Evolutionary conservation across 1,140 invertebrate species (phyloP).

Genomic region (Calycopis cecrops): DNA sequence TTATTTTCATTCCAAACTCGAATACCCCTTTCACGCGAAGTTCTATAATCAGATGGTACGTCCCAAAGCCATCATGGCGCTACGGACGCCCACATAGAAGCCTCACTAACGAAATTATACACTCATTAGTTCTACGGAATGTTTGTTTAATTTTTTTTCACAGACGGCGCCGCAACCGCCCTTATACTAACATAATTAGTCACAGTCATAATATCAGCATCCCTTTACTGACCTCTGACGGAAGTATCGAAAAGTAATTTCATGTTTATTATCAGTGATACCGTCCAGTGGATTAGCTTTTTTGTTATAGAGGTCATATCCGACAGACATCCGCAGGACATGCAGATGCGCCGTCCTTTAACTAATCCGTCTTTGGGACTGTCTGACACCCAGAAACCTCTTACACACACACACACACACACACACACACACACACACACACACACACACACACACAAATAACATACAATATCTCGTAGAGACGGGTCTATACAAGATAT

Average conservation of each 20-base stretch:
- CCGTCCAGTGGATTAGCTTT: conserved; percentile 8
- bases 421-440: too few species aligned
- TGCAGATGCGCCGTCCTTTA: too few species aligned
- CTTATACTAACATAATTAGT: conserved; percentile 67
- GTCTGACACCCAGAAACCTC: too few species aligned
- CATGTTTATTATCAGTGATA: conserved; percentile 19
- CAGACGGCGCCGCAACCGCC: conserved; percentile 45
- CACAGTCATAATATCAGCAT: conserved; percentile 51
- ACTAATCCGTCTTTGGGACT: too few species aligned
- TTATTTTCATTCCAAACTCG: too few species aligned
- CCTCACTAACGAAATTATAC: conserved; percentile 61
- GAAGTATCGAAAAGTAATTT: conserved; percentile 35
- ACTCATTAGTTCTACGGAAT: conserved; percentile 66
- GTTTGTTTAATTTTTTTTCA: conserved; percentile 62
- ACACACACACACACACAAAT: too few species aligned
- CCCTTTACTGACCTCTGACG: conserved; percentile 46
- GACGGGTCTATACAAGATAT: too few species aligned
- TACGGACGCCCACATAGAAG: conserved; percentile 51
- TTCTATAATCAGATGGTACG: conserved; percentile 9
- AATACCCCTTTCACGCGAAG: too few species aligned
- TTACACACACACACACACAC: too few species aligned
- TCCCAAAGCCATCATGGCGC: conserved; percentile 25
- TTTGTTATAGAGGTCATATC: too few species aligned
- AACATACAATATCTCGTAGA: too few species aligned
- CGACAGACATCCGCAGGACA: too few species aligned